Evolutionary conservation across 2,113 vertebrate species (phyloP).

Genomic region (Megalops atlanticus): DNA sequence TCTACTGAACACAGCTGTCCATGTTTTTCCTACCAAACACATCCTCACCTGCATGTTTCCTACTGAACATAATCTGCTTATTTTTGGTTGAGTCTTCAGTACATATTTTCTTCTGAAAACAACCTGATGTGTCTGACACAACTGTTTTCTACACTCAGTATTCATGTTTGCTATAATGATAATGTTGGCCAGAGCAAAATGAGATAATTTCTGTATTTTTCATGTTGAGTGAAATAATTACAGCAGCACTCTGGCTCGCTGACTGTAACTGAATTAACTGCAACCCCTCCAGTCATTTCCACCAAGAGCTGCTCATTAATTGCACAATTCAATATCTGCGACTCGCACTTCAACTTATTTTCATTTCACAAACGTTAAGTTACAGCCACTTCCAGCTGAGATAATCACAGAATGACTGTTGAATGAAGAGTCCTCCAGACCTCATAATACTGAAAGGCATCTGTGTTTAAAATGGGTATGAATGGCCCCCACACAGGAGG

Average conservation of each 20-base stretch:
- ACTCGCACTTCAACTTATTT: slow-evolving; percentile 67
- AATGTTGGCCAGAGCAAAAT: neutral
- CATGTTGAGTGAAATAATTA: slow-evolving; percentile 67
- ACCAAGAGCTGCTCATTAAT: slow-evolving; percentile 69
- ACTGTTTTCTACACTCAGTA: neutral
- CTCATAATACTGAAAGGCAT: neutral
- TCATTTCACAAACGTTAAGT: slow-evolving; percentile 66
- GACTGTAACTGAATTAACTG: slow-evolving; percentile 73
- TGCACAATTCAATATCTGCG: slow-evolving; percentile 71
- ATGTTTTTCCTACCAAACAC: neutral
- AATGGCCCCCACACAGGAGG: neutral
- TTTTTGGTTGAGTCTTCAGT: no score
- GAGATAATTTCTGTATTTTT: slow-evolving; percentile 52
- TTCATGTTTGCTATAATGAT: slow-evolving; percentile 9
- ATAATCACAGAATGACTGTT: neutral
- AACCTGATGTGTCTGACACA: neutral
- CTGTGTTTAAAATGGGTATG: neutral
- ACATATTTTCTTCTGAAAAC: no score
- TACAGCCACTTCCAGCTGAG: slow-evolving; percentile 57
- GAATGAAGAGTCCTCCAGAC: neutral
- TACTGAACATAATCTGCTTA: neutral
- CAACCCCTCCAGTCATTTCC: slow-evolving; percentile 62
- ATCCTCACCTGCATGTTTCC: neutral
- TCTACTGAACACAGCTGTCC: neutral
- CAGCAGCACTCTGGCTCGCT: slow-evolving; percentile 60